Evolutionary conservation across 2,113 vertebrate genomes (phyloP).

Genomic region (Oreochromis niloticus): DNA sequence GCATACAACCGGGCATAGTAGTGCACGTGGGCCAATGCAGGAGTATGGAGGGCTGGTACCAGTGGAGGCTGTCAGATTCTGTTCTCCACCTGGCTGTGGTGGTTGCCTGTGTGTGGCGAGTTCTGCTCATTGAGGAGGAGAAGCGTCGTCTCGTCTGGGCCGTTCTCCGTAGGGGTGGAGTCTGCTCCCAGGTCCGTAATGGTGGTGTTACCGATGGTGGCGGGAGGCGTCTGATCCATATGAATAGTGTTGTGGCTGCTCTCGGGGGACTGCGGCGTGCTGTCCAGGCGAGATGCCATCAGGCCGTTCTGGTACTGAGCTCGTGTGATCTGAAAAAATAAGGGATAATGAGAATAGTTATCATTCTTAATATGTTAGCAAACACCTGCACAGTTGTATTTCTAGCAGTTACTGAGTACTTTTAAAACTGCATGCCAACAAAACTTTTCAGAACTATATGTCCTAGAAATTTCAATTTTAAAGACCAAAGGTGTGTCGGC

Average conservation of each 20-base stretch:
- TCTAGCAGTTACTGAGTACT: background rate
- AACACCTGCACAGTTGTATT: background rate
- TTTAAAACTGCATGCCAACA: background rate
- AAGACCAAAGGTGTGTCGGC: background rate
- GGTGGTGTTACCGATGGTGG: background rate
- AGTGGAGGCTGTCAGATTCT: constrained; percentile 44
- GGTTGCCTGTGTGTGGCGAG: constrained; percentile 70
- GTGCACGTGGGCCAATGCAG: constrained; percentile 11
- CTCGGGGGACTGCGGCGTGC: constrained; percentile 84
- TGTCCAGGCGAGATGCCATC: constrained; percentile 85
- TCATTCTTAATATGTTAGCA: background rate
- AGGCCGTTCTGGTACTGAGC: constrained; percentile 94
- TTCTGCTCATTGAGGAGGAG: constrained; percentile 89
- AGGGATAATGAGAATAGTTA: background rate
- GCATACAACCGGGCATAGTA: background rate
- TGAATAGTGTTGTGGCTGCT: constrained; percentile 50
- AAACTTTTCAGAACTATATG: accelerated
- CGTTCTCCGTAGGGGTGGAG: constrained; percentile 30
- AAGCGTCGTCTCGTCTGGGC: constrained; percentile 82
- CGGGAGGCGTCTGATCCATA: constrained; percentile 26
- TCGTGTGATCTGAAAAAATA: constrained; percentile 77
- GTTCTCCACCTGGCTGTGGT: constrained; percentile 66
- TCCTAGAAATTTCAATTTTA: background rate
- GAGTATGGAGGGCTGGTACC: background rate
- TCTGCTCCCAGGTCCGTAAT: background rate